Evolutionary conservation across 2,888 invertebrate genomes (phyloP).

Genomic region (Stenotaenia linearis): DNA sequence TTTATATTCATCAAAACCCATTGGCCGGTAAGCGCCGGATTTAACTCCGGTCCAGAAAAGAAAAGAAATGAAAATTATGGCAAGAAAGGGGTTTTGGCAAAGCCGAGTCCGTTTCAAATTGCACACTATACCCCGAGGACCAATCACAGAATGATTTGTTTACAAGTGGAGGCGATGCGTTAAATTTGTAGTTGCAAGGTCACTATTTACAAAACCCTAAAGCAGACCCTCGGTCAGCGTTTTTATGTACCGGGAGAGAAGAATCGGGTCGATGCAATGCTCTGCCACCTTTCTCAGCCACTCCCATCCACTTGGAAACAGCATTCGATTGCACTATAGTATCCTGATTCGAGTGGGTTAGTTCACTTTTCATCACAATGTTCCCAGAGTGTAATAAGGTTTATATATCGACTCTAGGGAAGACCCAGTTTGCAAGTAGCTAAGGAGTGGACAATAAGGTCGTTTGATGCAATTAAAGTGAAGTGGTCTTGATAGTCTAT

Average conservation of each 20-base stretch:
- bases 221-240: neutral
- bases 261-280: neutral
- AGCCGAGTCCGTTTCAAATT: neutral
- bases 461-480: neutral
- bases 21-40: too few relatives aligned
- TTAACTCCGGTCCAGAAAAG: neutral
- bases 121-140: neutral
- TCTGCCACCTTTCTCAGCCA: neutral
- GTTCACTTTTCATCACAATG: slow-evolving; percentile 5
- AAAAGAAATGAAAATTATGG: neutral
- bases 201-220: slow-evolving; percentile 4
- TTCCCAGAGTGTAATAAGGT: neutral
- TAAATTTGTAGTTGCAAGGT: neutral
- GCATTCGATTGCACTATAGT: neutral
- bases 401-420: neutral
- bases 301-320: slow-evolving; percentile 4
- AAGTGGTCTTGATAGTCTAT: neutral
- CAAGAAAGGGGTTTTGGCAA: neutral
- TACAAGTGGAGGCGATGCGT: neutral
- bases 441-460: neutral
- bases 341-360: neutral
- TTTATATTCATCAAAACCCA: too few relatives aligned
- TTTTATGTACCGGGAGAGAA: neutral
- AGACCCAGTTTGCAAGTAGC: neutral
- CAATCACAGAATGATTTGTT: neutral